Base-by-base conservation (phyloP, 1,140 invertebrate species). In the Drosophila asahinai region DNA sequence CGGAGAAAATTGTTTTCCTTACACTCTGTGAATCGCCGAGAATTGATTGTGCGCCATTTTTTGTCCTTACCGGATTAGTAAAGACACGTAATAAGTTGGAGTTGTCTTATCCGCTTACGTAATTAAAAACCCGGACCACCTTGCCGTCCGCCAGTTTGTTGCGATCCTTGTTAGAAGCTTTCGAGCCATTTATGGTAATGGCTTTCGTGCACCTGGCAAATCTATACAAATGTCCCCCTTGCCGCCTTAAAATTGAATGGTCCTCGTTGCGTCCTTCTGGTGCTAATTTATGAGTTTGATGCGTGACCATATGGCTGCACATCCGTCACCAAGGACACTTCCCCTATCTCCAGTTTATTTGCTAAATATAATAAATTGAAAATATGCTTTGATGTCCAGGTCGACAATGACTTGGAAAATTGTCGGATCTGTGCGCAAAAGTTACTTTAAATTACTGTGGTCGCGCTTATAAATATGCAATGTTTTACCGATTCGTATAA, bases 41-140 rank as follows among this genome's bases (percentile, higher is more conserved):
- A 80, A 90, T 90, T 90, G 86, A 90, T 91, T 82, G 77, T 73
- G 52, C 55, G 76, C 76, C 55, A 90, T 90, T 91, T 86, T 75
- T 89, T 54, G 55, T 77, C 65, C 62, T 78, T 80, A 80, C 67
- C 74, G 83, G 80, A 62, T 87, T 83, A 83, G 72, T 57, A 43
- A 54, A 43, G 73, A 77, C 75, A 70, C 62, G 81, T 76, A 81
- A 87, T 81, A 89, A 81, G 67, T 77, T 86, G 78, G 68, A 82
- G 61, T 73, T 74, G 67, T 52, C 71, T 52, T 73, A 47, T 73
- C 71, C 38, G 54, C 38, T 73, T 73, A 60, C 67, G 67, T 73
- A 80, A 81, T 81, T 78, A 71, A 71, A 71, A 68, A 55, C 40
- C n/a, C 33, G 25, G 22, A 33, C 2, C 38, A 52, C 54, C 54